Percentiles rank a stretch among this genome's conserved stretches.
Evolutionary conservation across 1,140 invertebrate species (phyloP).

Genomic region (Drosophila nigromelanica): DNA sequence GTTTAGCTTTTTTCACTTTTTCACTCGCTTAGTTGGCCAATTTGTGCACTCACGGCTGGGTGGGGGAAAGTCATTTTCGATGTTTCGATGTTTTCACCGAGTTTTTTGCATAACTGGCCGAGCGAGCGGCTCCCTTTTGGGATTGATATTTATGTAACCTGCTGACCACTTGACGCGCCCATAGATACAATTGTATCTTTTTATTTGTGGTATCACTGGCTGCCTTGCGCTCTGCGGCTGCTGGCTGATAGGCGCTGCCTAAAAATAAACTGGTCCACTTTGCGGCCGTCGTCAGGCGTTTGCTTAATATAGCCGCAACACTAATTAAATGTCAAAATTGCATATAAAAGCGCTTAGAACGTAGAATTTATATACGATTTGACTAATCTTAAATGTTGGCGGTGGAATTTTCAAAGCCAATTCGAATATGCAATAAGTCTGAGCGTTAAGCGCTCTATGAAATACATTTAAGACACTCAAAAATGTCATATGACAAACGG

Average conservation of each 20-base stretch:
- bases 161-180: constrained; percentile 45
- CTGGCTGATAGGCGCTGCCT: constrained; percentile 44
- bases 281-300: constrained; percentile 21
- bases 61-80: constrained; percentile 72
- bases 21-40: constrained; percentile 40
- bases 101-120: constrained; percentile 71
- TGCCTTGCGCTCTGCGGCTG: constrained; percentile 4
- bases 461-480: not conserved
- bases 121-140: constrained; percentile 47
- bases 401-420: constrained; percentile 73
- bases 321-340: constrained; percentile 82
- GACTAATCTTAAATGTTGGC: constrained; percentile 51
- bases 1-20: constrained; percentile 17
- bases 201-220: not conserved
- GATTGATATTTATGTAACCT: constrained; percentile 42
- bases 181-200: constrained; percentile 63
- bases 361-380: constrained; percentile 67
- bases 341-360: constrained; percentile 59
- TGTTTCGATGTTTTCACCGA: constrained; percentile 67
- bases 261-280: constrained; percentile 73
- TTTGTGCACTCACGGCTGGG: constrained; percentile 18
- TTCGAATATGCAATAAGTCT: constrained; percentile 52
- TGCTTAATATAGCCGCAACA: constrained; percentile 53
- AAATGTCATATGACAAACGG: constrained; percentile 10
- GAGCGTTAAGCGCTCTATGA: not conserved